Percentiles rank a stretch among this genome's conserved stretches.
Conservation (phyloP, 2,113 vertebrate species). For the Neogobius melanostomus region DNA sequence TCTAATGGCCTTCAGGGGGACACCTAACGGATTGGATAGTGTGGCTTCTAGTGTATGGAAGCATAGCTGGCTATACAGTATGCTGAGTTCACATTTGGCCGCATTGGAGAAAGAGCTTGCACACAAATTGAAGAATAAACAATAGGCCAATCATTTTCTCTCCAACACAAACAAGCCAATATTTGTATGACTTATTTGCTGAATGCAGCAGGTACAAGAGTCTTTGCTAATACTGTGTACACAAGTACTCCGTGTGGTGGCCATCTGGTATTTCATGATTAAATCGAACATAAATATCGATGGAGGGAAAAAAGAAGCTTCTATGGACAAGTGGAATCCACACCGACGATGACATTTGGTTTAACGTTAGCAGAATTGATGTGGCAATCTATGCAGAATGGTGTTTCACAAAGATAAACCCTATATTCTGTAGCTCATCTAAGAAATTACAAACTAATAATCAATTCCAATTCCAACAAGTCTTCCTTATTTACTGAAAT, state of each 20-base stretch:
- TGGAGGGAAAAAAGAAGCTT: background rate
- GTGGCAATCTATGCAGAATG: too few species aligned
- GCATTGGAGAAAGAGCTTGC: background rate
- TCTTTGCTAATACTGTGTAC: background rate
- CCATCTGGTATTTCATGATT: background rate
- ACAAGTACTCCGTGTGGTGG: background rate
- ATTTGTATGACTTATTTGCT: conserved; percentile 2
- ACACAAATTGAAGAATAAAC: background rate
- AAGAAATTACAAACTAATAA: too few species aligned
- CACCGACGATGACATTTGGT: too few species aligned
- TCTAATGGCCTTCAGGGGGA: background rate
- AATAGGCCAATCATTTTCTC: background rate
- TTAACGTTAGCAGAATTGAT: too few species aligned
- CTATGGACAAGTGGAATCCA: too few species aligned
- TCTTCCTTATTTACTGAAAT: too few species aligned
- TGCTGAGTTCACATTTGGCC: background rate
- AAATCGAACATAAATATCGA: background rate
- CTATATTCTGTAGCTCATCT: too few species aligned
- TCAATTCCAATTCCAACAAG: too few species aligned
- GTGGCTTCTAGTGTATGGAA: background rate
- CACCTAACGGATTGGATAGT: background rate
- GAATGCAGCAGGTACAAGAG: conserved; percentile 1
- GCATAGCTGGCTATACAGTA: background rate
- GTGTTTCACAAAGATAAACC: too few species aligned
- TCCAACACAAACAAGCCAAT: conserved; percentile 2